These are phyloP conservation scores for Rhamphomyia laevipes DNA, from an alignment of 2,888 invertebrate species.

Conservation along the genomic window DNA sequence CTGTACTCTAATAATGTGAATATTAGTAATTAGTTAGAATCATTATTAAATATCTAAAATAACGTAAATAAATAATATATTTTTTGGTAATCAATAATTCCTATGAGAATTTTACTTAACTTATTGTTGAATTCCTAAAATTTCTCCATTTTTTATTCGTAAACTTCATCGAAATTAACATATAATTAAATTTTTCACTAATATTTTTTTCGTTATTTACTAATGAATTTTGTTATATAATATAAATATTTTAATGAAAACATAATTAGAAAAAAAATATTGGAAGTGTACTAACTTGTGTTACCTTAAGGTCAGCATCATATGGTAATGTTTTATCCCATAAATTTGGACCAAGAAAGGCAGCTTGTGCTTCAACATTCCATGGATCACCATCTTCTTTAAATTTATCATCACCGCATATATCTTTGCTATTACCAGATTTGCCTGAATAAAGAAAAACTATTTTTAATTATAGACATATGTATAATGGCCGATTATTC, in stretches of 20 bases:
- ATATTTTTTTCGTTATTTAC: too few species aligned
- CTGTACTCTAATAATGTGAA: too few species aligned
- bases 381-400: conserved; percentile 79
- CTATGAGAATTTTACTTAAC: too few species aligned
- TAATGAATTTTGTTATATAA: background rate
- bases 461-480: conserved; percentile 19
- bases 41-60: too few species aligned
- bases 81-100: too few species aligned
- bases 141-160: too few species aligned
- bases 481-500: conserved; percentile 10
- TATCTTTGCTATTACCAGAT: conserved; percentile 40
- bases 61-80: too few species aligned
- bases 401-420: conserved; percentile 45
- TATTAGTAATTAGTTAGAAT: too few species aligned
- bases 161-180: too few species aligned
- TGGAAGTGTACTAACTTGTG: conserved; percentile 47
- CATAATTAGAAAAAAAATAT: conserved; percentile 9
- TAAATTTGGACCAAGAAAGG: conserved; percentile 89
- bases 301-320: conserved; percentile 92
- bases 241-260: background rate
- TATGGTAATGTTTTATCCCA: conserved; percentile 92
- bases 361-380: conserved; percentile 85
- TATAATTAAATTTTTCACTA: too few species aligned
- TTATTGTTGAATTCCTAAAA: too few species aligned
- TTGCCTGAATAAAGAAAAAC: conserved; percentile 43